A percentile compares a stretch with the other conserved stretches of the same genome.
Evolutionary conservation across 2,888 invertebrate species (phyloP).

Genomic region (Troilus luridus): DNA sequence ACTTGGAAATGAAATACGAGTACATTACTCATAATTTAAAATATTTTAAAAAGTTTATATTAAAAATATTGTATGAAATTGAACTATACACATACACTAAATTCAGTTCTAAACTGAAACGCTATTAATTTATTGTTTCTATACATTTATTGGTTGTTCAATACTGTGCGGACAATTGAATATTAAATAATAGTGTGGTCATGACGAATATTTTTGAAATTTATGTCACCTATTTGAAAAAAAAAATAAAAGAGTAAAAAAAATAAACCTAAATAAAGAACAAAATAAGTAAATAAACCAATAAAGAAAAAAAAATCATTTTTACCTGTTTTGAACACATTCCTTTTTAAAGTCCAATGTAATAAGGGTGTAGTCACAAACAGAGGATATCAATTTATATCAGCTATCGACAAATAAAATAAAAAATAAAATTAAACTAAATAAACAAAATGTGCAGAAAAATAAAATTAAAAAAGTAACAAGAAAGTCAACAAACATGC

Average conservation of each 20-base stretch:
- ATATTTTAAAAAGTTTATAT: too few relatives aligned
- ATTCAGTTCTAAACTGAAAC: too few relatives aligned
- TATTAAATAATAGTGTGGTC: too few relatives aligned
- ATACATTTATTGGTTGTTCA: too few relatives aligned
- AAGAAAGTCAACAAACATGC: not conserved
- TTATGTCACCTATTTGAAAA: not conserved
- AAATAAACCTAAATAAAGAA: not conserved
- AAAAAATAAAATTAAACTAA: not conserved
- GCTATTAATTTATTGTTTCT: too few relatives aligned
- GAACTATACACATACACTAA: too few relatives aligned
- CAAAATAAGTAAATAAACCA: not conserved
- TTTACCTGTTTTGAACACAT: not conserved
- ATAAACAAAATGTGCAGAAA: not conserved
- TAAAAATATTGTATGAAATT: too few relatives aligned
- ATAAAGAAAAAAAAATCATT: not conserved
- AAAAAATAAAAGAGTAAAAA: not conserved
- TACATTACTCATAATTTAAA: too few relatives aligned
- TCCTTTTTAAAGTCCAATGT: not conserved
- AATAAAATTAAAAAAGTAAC: not conserved
- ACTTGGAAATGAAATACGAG: too few relatives aligned
- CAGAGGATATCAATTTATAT: slow-evolving; percentile 15
- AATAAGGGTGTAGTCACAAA: not conserved
- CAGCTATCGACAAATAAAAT: slow-evolving; percentile 14
- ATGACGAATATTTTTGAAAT: too few relatives aligned
- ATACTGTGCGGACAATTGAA: too few relatives aligned